A percentile compares a stretch with the other conserved stretches of the same genome.
Conservation (phyloP, 2,113 vertebrate genomes). For the Hypocryptadius cinnamomeus region DNA sequence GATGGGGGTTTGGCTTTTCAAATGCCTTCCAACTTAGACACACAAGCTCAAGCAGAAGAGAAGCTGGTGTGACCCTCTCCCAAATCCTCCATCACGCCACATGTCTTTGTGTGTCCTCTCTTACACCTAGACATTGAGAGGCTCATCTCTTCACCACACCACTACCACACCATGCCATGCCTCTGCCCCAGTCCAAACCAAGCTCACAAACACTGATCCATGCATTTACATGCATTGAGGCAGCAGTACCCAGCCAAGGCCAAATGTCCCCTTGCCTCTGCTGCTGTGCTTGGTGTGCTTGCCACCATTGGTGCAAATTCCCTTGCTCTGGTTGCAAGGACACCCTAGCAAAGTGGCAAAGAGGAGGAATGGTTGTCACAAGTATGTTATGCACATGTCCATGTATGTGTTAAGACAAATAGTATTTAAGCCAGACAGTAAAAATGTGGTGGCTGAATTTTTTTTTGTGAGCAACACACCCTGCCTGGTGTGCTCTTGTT, state of each 20-base stretch:
- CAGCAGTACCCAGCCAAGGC: background rate
- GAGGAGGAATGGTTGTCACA: rapidly evolving
- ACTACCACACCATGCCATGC: background rate
- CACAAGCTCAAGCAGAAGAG: background rate
- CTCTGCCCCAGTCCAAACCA: too few species aligned
- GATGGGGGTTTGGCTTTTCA: background rate
- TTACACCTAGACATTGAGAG: background rate
- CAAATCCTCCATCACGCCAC: background rate
- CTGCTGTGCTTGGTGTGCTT: background rate
- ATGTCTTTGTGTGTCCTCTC: background rate
- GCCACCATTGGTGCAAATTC: background rate
- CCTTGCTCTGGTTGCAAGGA: background rate
- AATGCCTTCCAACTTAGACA: background rate
- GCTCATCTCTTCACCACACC: background rate
- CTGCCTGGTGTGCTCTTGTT: background rate
- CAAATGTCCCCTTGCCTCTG: background rate
- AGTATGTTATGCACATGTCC: background rate
- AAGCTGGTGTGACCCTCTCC: background rate
- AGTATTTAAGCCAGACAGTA: background rate
- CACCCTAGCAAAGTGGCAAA: background rate
- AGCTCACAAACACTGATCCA: background rate
- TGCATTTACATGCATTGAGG: background rate
- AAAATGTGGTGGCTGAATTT: background rate
- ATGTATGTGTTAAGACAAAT: background rate
- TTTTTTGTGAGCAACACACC: background rate